Evolutionary conservation across 2,113 vertebrate genomes (phyloP).

Genomic region (Rhagologus leucostigma): DNA sequence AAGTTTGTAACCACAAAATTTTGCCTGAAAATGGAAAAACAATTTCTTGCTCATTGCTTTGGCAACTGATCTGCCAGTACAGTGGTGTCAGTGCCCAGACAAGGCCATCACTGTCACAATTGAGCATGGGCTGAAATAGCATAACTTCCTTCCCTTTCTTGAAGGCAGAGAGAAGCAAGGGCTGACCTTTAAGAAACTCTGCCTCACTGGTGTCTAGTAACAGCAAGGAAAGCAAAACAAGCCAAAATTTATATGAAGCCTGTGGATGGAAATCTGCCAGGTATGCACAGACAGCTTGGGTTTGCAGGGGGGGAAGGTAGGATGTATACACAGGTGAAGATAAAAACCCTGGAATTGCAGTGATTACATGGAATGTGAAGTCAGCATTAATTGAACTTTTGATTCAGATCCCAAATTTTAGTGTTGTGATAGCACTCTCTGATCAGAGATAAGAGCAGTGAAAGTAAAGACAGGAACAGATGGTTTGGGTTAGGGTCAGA

Average conservation of each 20-base stretch:
- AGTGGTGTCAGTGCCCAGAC: background rate
- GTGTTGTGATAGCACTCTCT: background rate
- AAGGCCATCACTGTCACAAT: background rate
- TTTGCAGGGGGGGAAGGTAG: background rate
- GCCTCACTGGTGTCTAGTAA: background rate
- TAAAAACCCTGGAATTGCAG: constrained; percentile 11
- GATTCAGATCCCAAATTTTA: constrained; percentile 3
- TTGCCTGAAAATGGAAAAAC: background rate
- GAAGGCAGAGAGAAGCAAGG: background rate
- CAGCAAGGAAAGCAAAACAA: constrained; percentile 11
- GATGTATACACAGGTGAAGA: constrained; percentile 11
- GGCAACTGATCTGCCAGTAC: background rate
- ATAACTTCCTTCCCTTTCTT: background rate
- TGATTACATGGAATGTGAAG: background rate
- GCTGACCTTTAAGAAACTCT: background rate
- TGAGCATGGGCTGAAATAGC: background rate
- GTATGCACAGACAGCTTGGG: background rate
- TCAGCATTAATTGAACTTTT: constrained; percentile 45
- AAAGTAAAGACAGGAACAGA: background rate
- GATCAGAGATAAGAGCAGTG: background rate
- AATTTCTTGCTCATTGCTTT: background rate
- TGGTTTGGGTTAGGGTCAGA: background rate
- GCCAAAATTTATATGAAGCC: background rate
- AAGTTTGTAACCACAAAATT: background rate
- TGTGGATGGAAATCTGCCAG: background rate